Conservation (phyloP, 2,113 vertebrate species). For the Hucho hucho region DNA sequence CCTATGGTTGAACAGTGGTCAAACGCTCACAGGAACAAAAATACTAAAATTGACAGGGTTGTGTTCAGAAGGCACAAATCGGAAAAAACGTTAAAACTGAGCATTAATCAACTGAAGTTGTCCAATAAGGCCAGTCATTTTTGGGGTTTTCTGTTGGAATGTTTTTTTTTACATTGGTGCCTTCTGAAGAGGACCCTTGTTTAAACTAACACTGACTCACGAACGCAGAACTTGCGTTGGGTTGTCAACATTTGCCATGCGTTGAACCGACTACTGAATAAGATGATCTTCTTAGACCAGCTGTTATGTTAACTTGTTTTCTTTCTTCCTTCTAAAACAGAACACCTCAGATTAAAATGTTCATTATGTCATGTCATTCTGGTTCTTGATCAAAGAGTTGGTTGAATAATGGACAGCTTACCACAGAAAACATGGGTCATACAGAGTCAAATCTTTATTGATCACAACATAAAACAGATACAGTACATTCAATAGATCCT, state of each 20-base stretch:
- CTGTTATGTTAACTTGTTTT: slow-evolving; percentile 11
- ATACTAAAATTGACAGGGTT: too few species aligned
- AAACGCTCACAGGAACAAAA: slow-evolving; percentile 38
- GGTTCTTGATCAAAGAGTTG: neutral
- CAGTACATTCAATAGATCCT: neutral
- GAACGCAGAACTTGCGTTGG: neutral
- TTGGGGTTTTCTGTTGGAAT: slow-evolving; percentile 36
- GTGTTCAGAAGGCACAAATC: neutral
- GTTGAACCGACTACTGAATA: slow-evolving; percentile 11
- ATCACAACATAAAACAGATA: neutral
- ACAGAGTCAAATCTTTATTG: neutral
- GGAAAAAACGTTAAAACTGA: neutral
- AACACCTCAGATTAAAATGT: slow-evolving; percentile 32
- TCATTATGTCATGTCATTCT: neutral
- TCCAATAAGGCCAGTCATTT: neutral
- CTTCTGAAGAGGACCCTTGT: neutral
- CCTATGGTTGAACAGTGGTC: slow-evolving; percentile 12
- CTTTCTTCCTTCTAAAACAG: neutral
- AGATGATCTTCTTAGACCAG: neutral
- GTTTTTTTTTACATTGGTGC: slow-evolving; percentile 7
- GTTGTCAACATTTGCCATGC: neutral
- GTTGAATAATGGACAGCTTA: neutral
- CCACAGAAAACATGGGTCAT: neutral
- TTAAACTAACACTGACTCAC: neutral
- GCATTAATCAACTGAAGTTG: neutral